Base-by-base conservation (phyloP, 2,888 invertebrate species). In the Pollenia griseotomentosa region DNA sequence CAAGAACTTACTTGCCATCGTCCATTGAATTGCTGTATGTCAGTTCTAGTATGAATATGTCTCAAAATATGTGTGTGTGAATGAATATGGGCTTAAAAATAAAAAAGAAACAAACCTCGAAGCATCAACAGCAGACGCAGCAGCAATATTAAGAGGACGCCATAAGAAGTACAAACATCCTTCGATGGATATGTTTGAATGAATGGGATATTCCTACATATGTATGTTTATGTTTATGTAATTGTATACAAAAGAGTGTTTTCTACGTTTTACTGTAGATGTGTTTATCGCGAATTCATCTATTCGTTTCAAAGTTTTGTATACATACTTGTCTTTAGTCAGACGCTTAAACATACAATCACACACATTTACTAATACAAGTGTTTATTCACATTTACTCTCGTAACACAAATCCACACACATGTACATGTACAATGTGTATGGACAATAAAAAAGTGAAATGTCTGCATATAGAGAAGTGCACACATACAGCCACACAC, bases 201-300 rank as follows among this genome's bases (percentile, higher is more conserved):
- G 59, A 48, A 19, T 23, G 12, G 33, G 33, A 5, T 33, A 33
- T 33, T 33, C 33, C 33, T 33, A 33, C 33, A 5, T 33, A 33
- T 71, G n/a, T 4, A 53, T 51, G 46, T 16, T 0, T n/a, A 55
- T 42, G 12, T 53, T 44, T 44, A 8, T 63, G 51, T 63, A 65
- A 19, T 55, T 46, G 51, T 59, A 16, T 65, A 42, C 55, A 23
- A 77, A 77, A 66, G 44, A 44, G 46, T 77, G 57, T 51, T 55
- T 44, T 33, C 61, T 42, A 63, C 48, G 61, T 80, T 80, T 53
- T n/a, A 63, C 23, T 80, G 53, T 63, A 71, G 51, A 70, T 70
- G 44, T 77, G 77, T 78, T 80, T 80, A 80, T 80, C 80, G 80
- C 80, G 80, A 71, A 80, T 61, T 71, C 61, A 71, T 80, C 70